These are phyloP conservation scores for Bellardia bayeri DNA, from an alignment of 2,888 invertebrate genomes.

Conservation along the genomic window DNA sequence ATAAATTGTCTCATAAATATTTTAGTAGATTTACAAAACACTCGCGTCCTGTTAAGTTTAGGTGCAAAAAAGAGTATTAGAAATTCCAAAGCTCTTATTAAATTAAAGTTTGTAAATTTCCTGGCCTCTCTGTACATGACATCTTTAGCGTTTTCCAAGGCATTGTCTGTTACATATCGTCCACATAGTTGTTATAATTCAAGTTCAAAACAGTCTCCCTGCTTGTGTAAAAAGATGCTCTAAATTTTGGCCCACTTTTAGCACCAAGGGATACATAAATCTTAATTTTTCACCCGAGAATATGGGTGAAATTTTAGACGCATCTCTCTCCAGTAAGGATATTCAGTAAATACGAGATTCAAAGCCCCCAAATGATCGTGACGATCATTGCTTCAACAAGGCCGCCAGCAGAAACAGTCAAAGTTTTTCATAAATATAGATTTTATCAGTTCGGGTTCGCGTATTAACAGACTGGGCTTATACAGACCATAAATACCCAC, in stretches of 20 bases:
- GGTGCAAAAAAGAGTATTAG: conserved; percentile 26
- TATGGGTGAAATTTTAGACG: conserved; percentile 77
- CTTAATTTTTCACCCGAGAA: conserved; percentile 78
- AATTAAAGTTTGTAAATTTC: conserved; percentile 11
- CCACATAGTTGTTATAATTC: conserved; percentile 78
- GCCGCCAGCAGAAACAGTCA: conserved; percentile 77
- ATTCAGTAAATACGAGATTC: conserved; percentile 79
- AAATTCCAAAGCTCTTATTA: conserved; percentile 32
- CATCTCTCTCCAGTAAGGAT: conserved; percentile 79
- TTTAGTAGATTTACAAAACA: conserved; percentile 6
- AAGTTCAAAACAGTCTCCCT: background rate
- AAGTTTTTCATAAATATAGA: conserved; percentile 83
- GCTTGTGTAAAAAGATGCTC: conserved; percentile 72
- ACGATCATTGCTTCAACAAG: conserved; percentile 75
- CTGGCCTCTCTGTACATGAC: background rate
- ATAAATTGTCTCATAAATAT: conserved; percentile 23
- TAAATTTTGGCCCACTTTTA: conserved; percentile 74
- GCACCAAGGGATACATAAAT: conserved; percentile 80
- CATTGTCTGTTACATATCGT: conserved; percentile 80
- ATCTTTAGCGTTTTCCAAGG: conserved; percentile 73
- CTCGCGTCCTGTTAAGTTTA: conserved; percentile 1
- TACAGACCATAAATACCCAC: conserved; percentile 83
- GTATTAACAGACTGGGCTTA: conserved; percentile 83
- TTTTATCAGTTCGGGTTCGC: conserved; percentile 84
- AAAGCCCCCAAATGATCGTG: conserved; percentile 77